Conservation (phyloP, 2,113 vertebrate species). For the Heteronetta atricapilla region DNA sequence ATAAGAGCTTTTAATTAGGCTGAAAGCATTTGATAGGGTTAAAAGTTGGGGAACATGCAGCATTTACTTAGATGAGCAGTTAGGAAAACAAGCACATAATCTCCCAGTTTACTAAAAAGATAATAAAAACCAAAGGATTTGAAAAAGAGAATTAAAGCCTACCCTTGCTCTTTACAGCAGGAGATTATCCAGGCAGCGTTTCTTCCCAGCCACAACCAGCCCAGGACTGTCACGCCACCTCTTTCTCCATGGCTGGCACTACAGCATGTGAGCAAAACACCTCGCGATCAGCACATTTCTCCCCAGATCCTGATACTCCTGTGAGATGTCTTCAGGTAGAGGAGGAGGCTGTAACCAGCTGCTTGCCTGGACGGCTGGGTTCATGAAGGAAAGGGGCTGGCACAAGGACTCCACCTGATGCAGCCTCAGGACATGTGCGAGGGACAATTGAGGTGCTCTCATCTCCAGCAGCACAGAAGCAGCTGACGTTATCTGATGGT, state of each 20-base stretch:
- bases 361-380: not conserved
- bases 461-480: not conserved
- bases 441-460: not conserved
- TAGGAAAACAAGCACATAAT: not conserved
- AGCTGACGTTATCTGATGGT: not conserved
- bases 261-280: not conserved
- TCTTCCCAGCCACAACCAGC: not conserved
- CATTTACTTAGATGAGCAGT: not conserved
- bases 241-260: not conserved
- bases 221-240: not conserved
- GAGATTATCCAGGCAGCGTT: not conserved
- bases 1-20: not conserved
- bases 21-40: not conserved
- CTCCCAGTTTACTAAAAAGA: not conserved
- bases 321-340: fast-evolving
- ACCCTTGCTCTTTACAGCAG: not conserved
- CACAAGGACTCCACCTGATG: not conserved
- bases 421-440: not conserved
- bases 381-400: not conserved
- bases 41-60: not conserved
- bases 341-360: not conserved
- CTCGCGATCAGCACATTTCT: not conserved
- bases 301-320: not conserved
- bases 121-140: not conserved
- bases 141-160: not conserved